phyloP scores from a whole-genome alignment of 2,888 invertebrate genomes.

The Prionchulus punctatus region DNA sequence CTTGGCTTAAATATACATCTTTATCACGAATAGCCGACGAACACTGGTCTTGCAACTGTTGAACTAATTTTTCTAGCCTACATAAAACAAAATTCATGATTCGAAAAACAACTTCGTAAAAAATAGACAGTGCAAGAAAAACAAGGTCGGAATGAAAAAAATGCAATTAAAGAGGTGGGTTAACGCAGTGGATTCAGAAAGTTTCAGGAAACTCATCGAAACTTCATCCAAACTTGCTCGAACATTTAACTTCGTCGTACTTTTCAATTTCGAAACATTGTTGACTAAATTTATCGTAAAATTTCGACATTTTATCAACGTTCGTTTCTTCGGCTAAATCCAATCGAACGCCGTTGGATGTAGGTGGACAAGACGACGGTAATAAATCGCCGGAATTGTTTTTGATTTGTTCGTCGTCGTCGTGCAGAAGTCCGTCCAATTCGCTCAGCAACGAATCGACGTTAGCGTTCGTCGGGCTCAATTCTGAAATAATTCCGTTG shows the following conservation, averaged over 20 bases:
- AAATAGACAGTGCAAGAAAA: neutral
- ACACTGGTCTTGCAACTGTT: constrained; percentile 21
- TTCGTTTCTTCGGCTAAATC: constrained; percentile 1
- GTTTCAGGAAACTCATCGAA: neutral
- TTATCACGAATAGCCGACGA: constrained; percentile 17
- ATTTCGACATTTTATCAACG: constrained; percentile 9
- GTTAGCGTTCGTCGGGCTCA: too few species aligned
- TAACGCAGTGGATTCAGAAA: too few species aligned
- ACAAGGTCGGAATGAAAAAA: too few species aligned
- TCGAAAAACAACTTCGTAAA: neutral
- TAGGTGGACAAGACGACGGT: too few species aligned
- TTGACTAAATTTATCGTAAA: constrained; percentile 10
- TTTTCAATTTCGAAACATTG: constrained; percentile 12
- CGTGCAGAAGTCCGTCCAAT: too few species aligned
- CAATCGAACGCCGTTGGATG: too few species aligned
- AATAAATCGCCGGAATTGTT: too few species aligned
- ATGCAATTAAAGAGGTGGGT: too few species aligned
- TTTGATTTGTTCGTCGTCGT: too few species aligned
- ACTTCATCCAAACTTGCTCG: neutral
- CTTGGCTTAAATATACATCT: constrained; percentile 14
- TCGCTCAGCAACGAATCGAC: too few species aligned
- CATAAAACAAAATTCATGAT: neutral
- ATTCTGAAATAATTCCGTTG: too few species aligned
- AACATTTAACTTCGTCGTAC: neutral
- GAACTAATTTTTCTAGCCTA: constrained; percentile 20